Base-by-base conservation (phyloP, 2,888 invertebrate genomes). In the Synergus gifuensis region DNA sequence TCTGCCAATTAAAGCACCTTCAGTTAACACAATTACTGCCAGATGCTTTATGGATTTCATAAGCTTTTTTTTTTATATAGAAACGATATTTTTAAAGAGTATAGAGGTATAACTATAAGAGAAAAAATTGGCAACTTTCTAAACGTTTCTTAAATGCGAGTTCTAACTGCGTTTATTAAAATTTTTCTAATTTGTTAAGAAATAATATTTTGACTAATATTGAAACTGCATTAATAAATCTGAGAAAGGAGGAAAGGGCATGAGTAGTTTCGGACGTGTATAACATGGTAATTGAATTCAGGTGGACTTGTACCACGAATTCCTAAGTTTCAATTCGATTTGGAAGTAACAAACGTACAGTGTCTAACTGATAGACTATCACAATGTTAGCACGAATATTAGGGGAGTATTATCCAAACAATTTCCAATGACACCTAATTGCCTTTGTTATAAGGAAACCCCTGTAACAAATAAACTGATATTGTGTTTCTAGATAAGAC, bases 261-360 rank as follows among this genome's bases (percentile, higher is more conserved):
- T 18, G n/a, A 58, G 18, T 36, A 58, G 58, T 11, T 58, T 58
- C 9, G 18, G n/a, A 58, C 11, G 11, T 18, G 58, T 18, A 18
- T n/a, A n/a, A n/a, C n/a, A 18, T 54, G 0, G n/a, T 58, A 58
- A 58, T 58, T 58, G 58, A 58, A 58, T 58, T 58, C 11, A 58
- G 9, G 9, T 58, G 18, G 9, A 18, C 18, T 58, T 18, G 58
- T 18, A 58, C 58, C 58, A 58, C 2, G 9, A 58, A 18, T 11
- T 58, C 18, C n/a, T 0, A 58, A 73, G 73, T 73, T 73, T 73
- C 54, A 73, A 73, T 73, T 73, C 49, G 73, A 73, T 73, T 54
- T 28, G 54, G n/a, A 58, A 73, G 40, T 54, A 54, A 73, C 73
- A 28, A 73, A 28, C 12, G n/a, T 64, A 49, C n/a, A 73, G 36